A percentile compares a stretch with the other conserved stretches of the same genome.
phyloP scores from a whole-genome alignment of 92 coral and sea anemone species.

The Desmophyllum pertusum region DNA sequence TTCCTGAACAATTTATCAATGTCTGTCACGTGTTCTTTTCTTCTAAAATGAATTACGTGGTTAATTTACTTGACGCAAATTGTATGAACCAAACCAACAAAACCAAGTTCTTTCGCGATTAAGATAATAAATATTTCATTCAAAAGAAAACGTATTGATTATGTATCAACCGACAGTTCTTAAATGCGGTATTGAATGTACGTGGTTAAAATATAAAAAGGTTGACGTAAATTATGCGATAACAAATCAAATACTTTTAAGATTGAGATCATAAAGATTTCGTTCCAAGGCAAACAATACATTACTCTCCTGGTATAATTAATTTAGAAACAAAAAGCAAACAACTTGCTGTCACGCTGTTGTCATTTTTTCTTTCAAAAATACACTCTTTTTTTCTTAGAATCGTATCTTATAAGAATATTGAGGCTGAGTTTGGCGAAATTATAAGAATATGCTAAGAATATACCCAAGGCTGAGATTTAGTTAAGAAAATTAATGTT shows the following conservation, averaged over 20 bases:
- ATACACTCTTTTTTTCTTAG: too few relatives aligned
- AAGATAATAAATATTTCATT: constrained; percentile 1
- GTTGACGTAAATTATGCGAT: neutral
- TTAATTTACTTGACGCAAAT: neutral
- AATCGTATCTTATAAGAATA: too few relatives aligned
- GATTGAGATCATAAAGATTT: neutral
- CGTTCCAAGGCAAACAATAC: neutral
- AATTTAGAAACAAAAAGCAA: neutral
- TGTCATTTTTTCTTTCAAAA: neutral
- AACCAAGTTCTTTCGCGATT: neutral
- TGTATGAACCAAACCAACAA: neutral
- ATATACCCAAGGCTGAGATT: too few relatives aligned
- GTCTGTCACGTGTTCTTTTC: neutral
- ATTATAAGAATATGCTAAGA: too few relatives aligned
- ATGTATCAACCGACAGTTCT: neutral
- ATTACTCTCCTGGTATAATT: neutral
- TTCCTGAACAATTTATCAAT: neutral
- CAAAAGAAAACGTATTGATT: neutral
- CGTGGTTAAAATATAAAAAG: neutral
- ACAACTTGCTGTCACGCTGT: neutral
- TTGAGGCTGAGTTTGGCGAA: too few relatives aligned
- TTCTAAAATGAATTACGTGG: neutral
- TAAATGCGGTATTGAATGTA: neutral
- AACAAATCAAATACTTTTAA: neutral
- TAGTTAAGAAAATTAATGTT: too few relatives aligned